Conservation (phyloP, 2,113 vertebrate genomes). For the Charina bottae region DNA sequence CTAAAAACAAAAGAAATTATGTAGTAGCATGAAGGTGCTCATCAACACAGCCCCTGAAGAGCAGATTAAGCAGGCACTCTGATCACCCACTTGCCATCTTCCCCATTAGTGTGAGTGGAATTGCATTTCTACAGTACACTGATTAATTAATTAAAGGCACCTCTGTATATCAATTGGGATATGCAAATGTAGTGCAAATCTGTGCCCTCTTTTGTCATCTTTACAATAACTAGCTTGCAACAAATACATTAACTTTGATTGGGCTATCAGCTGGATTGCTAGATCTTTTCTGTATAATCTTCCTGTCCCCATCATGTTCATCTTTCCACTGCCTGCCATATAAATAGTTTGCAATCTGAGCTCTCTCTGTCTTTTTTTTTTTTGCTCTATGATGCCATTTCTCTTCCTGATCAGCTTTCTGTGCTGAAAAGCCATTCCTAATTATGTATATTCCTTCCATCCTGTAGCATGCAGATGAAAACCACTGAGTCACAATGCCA, state of each 20-base stretch:
- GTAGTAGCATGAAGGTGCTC: background rate
- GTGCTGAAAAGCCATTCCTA: constrained; percentile 55
- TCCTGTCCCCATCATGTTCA: constrained; percentile 37
- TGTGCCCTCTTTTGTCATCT: background rate
- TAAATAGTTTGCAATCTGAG: constrained; percentile 66
- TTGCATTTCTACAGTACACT: background rate
- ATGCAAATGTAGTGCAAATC: background rate
- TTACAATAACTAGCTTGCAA: background rate
- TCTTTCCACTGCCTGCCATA: constrained; percentile 32
- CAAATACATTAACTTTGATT: constrained; percentile 2
- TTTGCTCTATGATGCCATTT: constrained; percentile 55
- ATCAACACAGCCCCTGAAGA: background rate
- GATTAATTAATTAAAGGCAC: background rate
- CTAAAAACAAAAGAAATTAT: too few species aligned
- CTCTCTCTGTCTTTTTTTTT: constrained; percentile 40
- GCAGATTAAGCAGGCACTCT: background rate
- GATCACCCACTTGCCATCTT: background rate
- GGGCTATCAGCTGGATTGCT: background rate
- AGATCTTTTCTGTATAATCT: constrained; percentile 35
- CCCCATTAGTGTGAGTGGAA: background rate
- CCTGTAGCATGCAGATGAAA: constrained; percentile 71
- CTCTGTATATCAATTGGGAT: background rate
- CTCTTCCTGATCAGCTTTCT: constrained; percentile 62
- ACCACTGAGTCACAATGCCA: constrained; percentile 69
- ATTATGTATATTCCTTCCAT: constrained; percentile 59